Evolutionary conservation across 2,113 vertebrate genomes (phyloP), one percentile per base, ranked within the genome.

Genomic region (Carassius auratus): DNA sequence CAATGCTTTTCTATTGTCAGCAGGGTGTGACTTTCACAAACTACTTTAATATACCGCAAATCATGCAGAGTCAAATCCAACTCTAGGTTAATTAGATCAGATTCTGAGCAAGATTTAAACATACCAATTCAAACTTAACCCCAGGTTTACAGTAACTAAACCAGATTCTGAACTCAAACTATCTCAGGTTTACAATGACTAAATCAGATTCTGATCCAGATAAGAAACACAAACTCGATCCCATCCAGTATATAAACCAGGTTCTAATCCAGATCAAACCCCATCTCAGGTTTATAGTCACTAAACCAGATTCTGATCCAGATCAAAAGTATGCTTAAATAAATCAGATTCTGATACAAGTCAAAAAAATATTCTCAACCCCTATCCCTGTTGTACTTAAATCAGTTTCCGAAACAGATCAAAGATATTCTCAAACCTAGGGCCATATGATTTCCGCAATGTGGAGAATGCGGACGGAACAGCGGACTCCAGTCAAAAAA

Each of bases 1-100:
- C 89, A 93, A 93, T 83, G 86, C 85, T 85, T 89, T 79, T 57
- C 84, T 86, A 74, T 81, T 88, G 89, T 86, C 68, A 87, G 91
- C 81, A 90, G 68, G 55, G 78, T 66, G 33, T 61, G 66, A 83
- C 77, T 59, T 61, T 73, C 14, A 69, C 42, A 26, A 81, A 33
- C 23, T 52, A 30, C 10, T 33, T 66, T 68, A 36, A 64, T 52
- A 36, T 52, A 69, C 15, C 6, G 62, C 5, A 66, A 68, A 33
- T 19, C 45, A 52, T 52, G 8, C 61, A 17, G n/a, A 30, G 36
- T 17, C 21, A 62, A 61, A 62, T 30, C 19, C 17, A 59, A 59
- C 33, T 17, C 26, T 74, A 64, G 9, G 4, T 12, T 36, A 8
- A 69, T 10, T 23, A 38, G 17, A 10, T 19, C 33, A 4, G 17